Conservation (phyloP, 2,797 vertebrate genomes). For the Myotis planiceps region DNA sequence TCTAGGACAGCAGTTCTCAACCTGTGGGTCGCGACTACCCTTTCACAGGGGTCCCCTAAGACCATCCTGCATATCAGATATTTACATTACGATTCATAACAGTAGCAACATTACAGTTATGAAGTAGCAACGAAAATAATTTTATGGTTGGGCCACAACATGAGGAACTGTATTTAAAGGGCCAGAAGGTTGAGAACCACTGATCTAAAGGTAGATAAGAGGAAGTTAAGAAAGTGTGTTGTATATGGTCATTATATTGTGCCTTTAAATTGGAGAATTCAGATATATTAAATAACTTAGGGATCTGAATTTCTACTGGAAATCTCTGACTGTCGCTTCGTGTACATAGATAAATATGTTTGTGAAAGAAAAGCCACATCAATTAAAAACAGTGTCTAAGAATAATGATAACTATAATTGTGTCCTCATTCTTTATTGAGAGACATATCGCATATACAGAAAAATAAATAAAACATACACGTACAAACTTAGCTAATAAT, state of each 20-base stretch:
- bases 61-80: no score
- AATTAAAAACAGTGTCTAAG: not conserved
- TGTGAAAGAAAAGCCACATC: constrained; percentile 8
- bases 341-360: not conserved
- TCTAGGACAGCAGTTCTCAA: no score
- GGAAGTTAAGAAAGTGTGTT: not conserved
- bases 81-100: no score
- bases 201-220: not conserved
- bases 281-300: not conserved
- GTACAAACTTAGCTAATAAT: not conserved
- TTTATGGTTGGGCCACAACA: no score
- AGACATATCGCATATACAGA: not conserved
- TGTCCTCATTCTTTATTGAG: not conserved
- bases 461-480: not conserved
- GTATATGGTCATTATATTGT: not conserved
- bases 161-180: no score
- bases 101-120: no score
- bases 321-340: not conserved
- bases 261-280: not conserved
- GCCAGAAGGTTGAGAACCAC: no score
- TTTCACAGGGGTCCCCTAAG: no score
- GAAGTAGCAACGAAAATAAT: no score
- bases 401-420: not conserved
- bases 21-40: no score
- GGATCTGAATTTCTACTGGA: not conserved